A percentile compares a stretch with the other conserved stretches of the same genome.
These are phyloP conservation scores for Drosophila lowei DNA, from an alignment of 1,140 invertebrate genomes.

Conservation along the genomic window DNA sequence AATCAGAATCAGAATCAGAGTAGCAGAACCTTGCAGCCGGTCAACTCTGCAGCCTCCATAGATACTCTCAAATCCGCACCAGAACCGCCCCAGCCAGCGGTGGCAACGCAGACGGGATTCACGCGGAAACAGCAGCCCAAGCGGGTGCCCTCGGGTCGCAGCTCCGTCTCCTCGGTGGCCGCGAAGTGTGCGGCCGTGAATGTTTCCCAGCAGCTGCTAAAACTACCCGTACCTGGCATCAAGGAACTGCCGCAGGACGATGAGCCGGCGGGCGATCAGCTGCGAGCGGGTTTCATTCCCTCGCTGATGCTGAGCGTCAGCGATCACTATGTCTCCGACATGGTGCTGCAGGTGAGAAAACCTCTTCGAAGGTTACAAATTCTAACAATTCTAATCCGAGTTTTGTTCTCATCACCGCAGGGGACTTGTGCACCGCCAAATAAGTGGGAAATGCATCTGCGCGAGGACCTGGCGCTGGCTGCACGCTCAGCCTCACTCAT, in stretches of 20 bases:
- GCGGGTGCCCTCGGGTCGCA: constrained; percentile 68
- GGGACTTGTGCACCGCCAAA: constrained; percentile 82
- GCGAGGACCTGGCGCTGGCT: constrained; percentile 84
- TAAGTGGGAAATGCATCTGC: constrained; percentile 84
- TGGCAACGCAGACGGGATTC: constrained; percentile 23
- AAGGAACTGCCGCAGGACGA: constrained; percentile 79
- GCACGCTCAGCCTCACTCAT: constrained; percentile 86
- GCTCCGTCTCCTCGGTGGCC: constrained; percentile 76
- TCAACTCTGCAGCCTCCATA: constrained; percentile 71
- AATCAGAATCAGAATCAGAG: constrained; percentile 55
- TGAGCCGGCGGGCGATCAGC: constrained; percentile 65
- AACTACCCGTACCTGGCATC: constrained; percentile 71
- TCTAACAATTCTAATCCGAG: not conserved
- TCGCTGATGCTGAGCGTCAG: constrained; percentile 87
- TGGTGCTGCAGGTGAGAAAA: constrained; percentile 87
- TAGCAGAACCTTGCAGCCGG: constrained; percentile 40
- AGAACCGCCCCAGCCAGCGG: constrained; percentile 31
- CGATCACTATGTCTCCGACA: constrained; percentile 90
- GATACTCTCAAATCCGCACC: constrained; percentile 70
- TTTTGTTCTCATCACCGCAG: constrained; percentile 18
- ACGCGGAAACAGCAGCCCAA: constrained; percentile 61
- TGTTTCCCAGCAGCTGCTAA: constrained; percentile 67
- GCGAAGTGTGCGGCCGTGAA: constrained; percentile 77
- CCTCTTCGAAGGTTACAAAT: not conserved
- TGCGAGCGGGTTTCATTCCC: constrained; percentile 82